phyloP scores from a whole-genome alignment of 2,797 vertebrate genomes.

The Pseudomugil gertrudae region DNA sequence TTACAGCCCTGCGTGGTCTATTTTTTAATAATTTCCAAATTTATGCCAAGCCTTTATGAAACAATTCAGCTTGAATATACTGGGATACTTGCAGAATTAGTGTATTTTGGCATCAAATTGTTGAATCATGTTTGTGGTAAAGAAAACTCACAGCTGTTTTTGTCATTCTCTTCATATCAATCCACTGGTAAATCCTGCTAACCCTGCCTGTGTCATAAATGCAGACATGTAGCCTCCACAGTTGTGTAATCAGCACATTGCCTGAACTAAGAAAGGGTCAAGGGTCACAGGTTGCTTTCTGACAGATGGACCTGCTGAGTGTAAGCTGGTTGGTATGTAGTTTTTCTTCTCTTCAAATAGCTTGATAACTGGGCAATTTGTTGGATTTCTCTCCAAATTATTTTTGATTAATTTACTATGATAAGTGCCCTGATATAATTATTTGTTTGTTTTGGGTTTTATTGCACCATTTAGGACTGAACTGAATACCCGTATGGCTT shows the following conservation, averaged over 20 bases:
- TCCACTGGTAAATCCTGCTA: conserved; percentile 1
- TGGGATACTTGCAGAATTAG: not conserved
- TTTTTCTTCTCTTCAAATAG: too few relatives aligned
- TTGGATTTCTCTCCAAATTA: not conserved
- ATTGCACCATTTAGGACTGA: not conserved
- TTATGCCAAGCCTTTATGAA: not conserved
- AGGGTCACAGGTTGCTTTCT: conserved; percentile 71
- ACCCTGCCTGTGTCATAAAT: conserved; percentile 30
- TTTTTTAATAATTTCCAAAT: too few relatives aligned
- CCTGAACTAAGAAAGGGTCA: conserved; percentile 57
- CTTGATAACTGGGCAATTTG: not conserved
- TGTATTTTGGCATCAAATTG: conserved; percentile 13
- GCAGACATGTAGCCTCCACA: conserved; percentile 37
- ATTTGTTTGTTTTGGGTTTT: too few relatives aligned
- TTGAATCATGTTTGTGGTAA: conserved; percentile 46
- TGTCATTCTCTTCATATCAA: conserved; percentile 30
- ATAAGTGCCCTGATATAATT: not conserved
- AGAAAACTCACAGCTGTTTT: conserved; percentile 24
- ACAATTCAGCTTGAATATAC: not conserved
- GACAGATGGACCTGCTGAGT: conserved; percentile 63
- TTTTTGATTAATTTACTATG: not conserved
- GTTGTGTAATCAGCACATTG: conserved; percentile 44
- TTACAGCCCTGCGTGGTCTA: too few relatives aligned
- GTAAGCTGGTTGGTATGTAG: not conserved
- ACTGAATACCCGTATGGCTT: conserved; percentile 45